Conservation (phyloP, 2,888 invertebrate species). For the Aelia acuminata region DNA sequence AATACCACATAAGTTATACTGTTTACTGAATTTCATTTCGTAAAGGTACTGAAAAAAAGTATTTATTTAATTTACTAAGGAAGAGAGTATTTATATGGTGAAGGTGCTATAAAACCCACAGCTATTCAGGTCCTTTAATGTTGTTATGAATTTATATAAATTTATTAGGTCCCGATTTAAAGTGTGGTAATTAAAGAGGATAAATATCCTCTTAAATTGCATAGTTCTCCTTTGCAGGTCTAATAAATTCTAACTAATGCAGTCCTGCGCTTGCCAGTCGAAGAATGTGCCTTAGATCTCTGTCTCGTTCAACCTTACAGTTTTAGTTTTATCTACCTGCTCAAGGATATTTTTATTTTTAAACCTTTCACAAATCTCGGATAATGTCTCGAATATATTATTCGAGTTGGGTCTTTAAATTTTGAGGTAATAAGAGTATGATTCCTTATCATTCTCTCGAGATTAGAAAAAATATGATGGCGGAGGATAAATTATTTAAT, state of each 20-base stretch:
- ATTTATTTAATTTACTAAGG: too few species aligned
- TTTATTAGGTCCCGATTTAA: background rate
- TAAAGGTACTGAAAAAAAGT: too few species aligned
- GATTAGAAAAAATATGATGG: too few species aligned
- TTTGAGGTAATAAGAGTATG: too few species aligned
- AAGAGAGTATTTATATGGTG: background rate
- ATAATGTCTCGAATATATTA: too few species aligned
- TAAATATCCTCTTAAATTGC: slow-evolving; percentile 39
- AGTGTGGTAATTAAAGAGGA: background rate
- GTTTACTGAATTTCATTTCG: too few species aligned
- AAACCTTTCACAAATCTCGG: too few species aligned
- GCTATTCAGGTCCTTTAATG: background rate
- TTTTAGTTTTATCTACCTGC: slow-evolving; percentile 36
- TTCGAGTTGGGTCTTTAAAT: too few species aligned
- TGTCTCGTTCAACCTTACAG: background rate
- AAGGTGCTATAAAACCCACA: background rate
- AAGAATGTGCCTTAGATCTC: slow-evolving; percentile 39
- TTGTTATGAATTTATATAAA: background rate
- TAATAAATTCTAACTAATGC: slow-evolving; percentile 31
- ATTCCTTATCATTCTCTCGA: too few species aligned
- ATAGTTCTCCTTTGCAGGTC: background rate
- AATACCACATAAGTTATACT: too few species aligned
- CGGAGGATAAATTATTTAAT: too few species aligned
- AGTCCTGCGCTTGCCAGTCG: background rate
- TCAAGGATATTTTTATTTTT: background rate